These are phyloP conservation scores for Embiotoca jacksoni DNA, from an alignment of 2,113 vertebrate genomes.

Conservation along the genomic window DNA sequence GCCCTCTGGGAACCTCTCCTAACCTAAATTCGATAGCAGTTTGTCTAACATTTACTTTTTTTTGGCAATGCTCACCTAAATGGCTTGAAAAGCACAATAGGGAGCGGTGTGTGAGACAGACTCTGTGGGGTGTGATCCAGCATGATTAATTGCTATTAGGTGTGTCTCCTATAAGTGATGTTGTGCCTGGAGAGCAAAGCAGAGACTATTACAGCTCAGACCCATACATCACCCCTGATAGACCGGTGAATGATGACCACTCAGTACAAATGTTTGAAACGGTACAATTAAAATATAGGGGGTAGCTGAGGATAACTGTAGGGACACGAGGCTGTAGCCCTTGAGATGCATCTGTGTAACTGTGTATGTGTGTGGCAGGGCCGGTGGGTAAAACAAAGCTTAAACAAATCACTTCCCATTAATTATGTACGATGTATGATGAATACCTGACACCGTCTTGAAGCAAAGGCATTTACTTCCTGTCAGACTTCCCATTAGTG, in stretches of 20 bases:
- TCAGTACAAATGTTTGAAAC: constrained; percentile 91
- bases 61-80: constrained; percentile 36
- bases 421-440: constrained; percentile 28
- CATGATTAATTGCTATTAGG: constrained; percentile 92
- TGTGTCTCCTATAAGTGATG: constrained; percentile 90
- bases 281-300: constrained; percentile 88
- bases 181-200: constrained; percentile 85
- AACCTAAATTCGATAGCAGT: background rate
- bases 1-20: background rate
- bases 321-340: constrained; percentile 16
- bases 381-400: constrained; percentile 21
- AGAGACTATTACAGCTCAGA: constrained; percentile 90
- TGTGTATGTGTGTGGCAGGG: background rate
- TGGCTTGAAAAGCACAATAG: constrained; percentile 20
- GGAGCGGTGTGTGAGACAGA: background rate
- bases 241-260: constrained; percentile 91
- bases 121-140: constrained; percentile 64
- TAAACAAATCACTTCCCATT: constrained; percentile 15
- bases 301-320: constrained; percentile 39
- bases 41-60: background rate
- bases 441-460: background rate
- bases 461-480: background rate
- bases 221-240: constrained; percentile 88
- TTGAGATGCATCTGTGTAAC: constrained; percentile 3
- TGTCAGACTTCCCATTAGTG: background rate